A percentile compares a stretch with the other conserved stretches of the same genome.
phyloP scores from a whole-genome alignment of 2,888 invertebrate genomes.

The Idaea straminata region DNA sequence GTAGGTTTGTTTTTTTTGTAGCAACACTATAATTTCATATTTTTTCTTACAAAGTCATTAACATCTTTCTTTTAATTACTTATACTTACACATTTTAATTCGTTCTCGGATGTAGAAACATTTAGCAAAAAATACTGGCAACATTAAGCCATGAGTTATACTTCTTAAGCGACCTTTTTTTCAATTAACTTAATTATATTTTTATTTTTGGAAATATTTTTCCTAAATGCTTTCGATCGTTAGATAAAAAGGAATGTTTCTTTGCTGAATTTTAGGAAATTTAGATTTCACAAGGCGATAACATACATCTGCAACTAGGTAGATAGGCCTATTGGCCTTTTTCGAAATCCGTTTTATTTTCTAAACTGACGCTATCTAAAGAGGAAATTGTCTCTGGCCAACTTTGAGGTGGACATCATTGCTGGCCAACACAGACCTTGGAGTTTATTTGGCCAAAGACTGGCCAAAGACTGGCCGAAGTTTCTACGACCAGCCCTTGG shows the following conservation, averaged over 20 bases:
- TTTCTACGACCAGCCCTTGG: too few relatives aligned
- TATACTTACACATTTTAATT: conserved; percentile 37
- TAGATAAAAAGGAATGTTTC: neutral
- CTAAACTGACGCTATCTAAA: neutral
- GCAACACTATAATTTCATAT: neutral
- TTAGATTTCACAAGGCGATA: neutral
- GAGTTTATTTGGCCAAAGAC: too few relatives aligned
- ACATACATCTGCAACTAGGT: neutral
- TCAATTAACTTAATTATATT: conserved; percentile 69
- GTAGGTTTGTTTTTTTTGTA: too few relatives aligned
- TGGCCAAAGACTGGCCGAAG: too few relatives aligned
- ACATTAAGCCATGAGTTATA: conserved; percentile 66
- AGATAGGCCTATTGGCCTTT: neutral
- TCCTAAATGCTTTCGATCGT: neutral
- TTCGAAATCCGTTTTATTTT: neutral
- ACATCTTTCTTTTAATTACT: conserved; percentile 60
- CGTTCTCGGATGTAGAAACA: conserved; percentile 44
- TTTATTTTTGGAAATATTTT: conserved; percentile 27
- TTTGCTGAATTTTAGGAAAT: neutral
- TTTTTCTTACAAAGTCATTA: conserved; percentile 24
- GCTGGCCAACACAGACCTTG: too few relatives aligned
- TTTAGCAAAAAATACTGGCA: conserved; percentile 53
- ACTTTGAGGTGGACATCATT: too few relatives aligned
- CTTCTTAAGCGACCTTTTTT: conserved; percentile 49
- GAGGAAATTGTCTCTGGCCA: too few relatives aligned